Evolutionary conservation across 2,113 vertebrate species (phyloP).

Genomic region (Psilopsiagon aymara): DNA sequence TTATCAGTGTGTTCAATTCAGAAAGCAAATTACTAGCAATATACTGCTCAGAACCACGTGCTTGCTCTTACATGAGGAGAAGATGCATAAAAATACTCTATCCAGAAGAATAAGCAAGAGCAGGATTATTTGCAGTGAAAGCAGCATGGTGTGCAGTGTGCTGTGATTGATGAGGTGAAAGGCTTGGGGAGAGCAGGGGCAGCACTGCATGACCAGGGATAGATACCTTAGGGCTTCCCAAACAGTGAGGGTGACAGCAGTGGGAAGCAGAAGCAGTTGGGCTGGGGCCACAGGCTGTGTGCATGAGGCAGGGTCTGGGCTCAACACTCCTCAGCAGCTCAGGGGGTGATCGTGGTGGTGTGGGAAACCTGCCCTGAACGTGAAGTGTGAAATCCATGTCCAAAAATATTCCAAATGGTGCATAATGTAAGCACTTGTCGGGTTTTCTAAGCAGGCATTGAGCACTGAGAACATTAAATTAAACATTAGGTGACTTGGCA

Average conservation of each 20-base stretch:
- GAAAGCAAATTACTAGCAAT: neutral
- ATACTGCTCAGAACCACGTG: neutral
- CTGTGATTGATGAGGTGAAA: rapidly evolving
- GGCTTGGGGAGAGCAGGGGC: neutral
- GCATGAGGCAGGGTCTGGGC: rapidly evolving
- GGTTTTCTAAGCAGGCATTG: neutral
- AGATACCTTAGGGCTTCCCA: neutral
- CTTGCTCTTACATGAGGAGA: neutral
- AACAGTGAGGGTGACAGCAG: neutral
- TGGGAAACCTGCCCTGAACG: neutral
- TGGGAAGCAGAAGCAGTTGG: neutral
- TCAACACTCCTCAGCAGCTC: rapidly evolving
- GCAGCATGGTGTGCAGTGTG: rapidly evolving
- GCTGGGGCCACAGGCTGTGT: rapidly evolving
- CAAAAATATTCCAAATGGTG: neutral
- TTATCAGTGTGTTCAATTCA: neutral
- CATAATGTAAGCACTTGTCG: neutral
- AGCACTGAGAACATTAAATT: neutral
- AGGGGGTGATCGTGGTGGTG: neutral
- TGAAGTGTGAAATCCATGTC: rapidly evolving
- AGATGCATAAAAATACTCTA: neutral
- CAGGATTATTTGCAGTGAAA: neutral
- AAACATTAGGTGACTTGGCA: slow-evolving; percentile 9
- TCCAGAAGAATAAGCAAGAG: neutral
- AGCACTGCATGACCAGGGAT: neutral